Conservation (phyloP, 2,113 vertebrate species). For the Macaca nemestrina region DNA sequence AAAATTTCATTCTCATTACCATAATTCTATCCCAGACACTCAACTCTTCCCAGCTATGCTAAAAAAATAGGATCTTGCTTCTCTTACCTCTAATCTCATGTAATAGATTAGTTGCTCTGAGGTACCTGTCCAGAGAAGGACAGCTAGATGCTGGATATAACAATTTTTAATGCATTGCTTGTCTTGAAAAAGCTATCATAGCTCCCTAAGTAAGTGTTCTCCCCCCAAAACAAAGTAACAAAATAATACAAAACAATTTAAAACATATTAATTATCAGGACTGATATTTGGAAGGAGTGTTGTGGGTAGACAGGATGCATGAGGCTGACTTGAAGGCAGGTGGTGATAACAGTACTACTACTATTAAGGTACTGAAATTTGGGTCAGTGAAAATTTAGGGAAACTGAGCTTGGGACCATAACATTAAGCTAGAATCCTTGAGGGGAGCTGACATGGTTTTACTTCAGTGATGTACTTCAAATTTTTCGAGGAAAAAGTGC, state of each 20-base stretch:
- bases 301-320: not conserved
- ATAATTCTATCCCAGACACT: not conserved
- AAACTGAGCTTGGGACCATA: not conserved
- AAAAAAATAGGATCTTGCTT: not conserved
- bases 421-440: not conserved
- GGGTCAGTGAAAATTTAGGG: too few species aligned
- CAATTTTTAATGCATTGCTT: not conserved
- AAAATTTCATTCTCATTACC: not conserved
- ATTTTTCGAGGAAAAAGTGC: not conserved
- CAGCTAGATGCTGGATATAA: not conserved
- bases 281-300: not conserved
- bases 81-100: not conserved
- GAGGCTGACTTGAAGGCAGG: not conserved
- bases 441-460: not conserved
- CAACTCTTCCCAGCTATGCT: not conserved
- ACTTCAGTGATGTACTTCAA: not conserved
- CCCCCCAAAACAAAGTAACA: not conserved
- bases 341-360: too few species aligned
- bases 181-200: not conserved
- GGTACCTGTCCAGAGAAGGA: not conserved
- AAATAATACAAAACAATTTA: not conserved
- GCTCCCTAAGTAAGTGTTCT: not conserved
- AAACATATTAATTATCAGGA: not conserved
- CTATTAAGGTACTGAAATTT: not conserved
- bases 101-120: not conserved